These are phyloP conservation scores for Caloenas nicobarica DNA, from an alignment of 2,113 vertebrate species.

Conservation along the genomic window DNA sequence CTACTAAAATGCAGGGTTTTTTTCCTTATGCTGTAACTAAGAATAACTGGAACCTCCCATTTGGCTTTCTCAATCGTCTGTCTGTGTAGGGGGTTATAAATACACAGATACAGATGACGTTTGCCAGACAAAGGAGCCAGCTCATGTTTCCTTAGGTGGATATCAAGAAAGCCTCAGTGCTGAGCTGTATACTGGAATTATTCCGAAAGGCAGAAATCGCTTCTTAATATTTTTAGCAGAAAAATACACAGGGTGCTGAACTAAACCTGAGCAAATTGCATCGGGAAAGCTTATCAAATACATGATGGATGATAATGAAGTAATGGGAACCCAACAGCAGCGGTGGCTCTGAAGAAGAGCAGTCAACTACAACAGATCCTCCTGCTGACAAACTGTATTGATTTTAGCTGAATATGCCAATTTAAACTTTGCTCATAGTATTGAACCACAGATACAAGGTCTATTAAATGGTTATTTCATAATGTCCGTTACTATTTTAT, in stretches of 20 bases:
- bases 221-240: not conserved
- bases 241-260: not conserved
- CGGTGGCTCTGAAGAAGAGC: not conserved
- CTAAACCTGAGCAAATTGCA: not conserved
- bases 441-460: not conserved
- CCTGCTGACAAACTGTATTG: not conserved
- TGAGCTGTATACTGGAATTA: not conserved
- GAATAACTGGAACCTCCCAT: not conserved
- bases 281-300: not conserved
- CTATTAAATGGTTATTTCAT: not conserved
- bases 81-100: conserved; percentile 36
- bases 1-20: not conserved
- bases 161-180: not conserved
- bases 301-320: not conserved
- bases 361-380: not conserved
- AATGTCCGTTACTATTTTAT: not conserved
- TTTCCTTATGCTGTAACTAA: not conserved
- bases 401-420: not conserved
- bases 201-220: not conserved
- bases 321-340: not conserved
- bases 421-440: not conserved
- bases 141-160: conserved; percentile 11
- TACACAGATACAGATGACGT: not conserved
- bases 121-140: conserved; percentile 32
- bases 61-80: conserved; percentile 17